Base-by-base conservation (phyloP, 2,888 invertebrate genomes). In the Cataglyphis livida region DNA sequence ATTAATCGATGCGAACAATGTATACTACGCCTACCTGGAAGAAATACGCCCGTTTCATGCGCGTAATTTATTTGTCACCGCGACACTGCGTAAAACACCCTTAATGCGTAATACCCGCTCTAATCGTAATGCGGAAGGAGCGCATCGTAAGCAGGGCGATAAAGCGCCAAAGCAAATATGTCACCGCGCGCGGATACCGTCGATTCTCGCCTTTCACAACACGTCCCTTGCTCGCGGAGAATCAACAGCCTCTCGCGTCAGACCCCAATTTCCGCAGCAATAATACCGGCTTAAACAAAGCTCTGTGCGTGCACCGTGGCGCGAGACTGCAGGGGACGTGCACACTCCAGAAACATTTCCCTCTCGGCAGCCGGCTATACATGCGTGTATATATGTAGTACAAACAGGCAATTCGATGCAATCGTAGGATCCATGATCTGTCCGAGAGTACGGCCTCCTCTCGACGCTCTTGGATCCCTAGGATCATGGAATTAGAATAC, bases 221-320 rank as follows among this genome's bases (percentile, higher is more conserved):
- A 70, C 83, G 32, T 84, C 61, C 54, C 68, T 41, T 70, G 64
- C 79, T 79, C 78, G 41, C 76, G 35, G 79, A 68, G 66, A 87
- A 82, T 73, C 82, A 85, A 85, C 85, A 81, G 64, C 68, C 76
- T 78, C 81, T 64, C 84, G 65, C 82, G 82, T 84, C 75, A 76
- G 85, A 85, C 59, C 78, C 75, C 85, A 85, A 88, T 87, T 88
- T 85, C 87, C 79, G 75, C 68, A 66, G 78, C 84, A 85, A 87
- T 87, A 88, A 85, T 83, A 86, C 84, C 79, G 64, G 84, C 87
- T 88, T 88, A 85, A 85, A 88, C 86, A 82, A 84, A 85, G 81
- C 86, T 54, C 48, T 65, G 81, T 73, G 84, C 82, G 82, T 84
- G 78, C 74, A 76, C 61, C 61, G 71, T 38, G 74, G 57, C 44